Evolutionary conservation across 2,888 invertebrate species (phyloP), one percentile per base, ranked within the genome.

Genomic region (Eurytoma californica): DNA sequence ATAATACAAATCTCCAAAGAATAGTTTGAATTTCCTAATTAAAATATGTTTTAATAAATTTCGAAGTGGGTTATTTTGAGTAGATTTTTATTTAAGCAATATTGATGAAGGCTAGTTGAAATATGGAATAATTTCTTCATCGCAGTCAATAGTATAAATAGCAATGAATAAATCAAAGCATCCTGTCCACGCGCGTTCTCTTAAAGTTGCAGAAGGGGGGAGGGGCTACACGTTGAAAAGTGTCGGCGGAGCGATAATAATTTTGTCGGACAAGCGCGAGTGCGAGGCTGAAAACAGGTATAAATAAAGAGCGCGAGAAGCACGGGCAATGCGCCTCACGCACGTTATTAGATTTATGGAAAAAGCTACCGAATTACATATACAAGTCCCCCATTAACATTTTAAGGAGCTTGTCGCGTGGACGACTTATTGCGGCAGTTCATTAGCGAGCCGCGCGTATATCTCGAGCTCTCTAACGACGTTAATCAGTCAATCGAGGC

Each of bases 401-500:
- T 86, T 85, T 82, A 85, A 84, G 83, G 78, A 84, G 81, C 83
- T 78, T 84, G 84, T 85, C 20, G 18, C 20, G 60, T 30, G 80
- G 53, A 74, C 18, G 51, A 18, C 51, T 55, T 30, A 39, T 78
- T 67, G 63, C 69, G 69, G 79, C 49, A 58, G 74, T 75, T 79
- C 74, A 60, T 79, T 79, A 79, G 74, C 69, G 20, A 20, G 30
- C 16, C n/a, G 57, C 47, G 58, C 12, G 18, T 47, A 47, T 70
- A 70, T 66, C 60, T 83, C 79, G 39, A 7, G 7, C 39, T 7
- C 82, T 70, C 82, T 86, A 86, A 86, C 84, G 84, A 85, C 84
- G 85, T 84, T 85, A 86, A 87, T 86, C 87, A 84, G 86, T 87
- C 86, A 87, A 85, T 86, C 82, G 80, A 81, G 81, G 73, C 80